A percentile compares a stretch with the other conserved stretches of the same genome.
phyloP scores from a whole-genome alignment of 30 jellyfish, hydroid and myxozoan genomes.

The Mastigias papua region DNA sequence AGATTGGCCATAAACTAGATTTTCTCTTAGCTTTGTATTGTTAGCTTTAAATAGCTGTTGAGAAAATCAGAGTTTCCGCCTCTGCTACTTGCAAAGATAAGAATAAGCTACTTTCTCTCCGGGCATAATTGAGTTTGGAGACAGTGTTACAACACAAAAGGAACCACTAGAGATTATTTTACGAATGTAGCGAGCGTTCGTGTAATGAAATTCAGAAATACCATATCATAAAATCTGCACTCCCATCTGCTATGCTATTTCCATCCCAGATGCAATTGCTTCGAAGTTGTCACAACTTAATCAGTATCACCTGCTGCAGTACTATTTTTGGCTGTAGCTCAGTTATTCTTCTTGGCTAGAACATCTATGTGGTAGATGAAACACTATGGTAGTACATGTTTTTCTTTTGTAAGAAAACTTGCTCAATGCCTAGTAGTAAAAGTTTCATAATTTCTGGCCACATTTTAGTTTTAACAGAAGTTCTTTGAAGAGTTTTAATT shows the following conservation, averaged over 20 bases:
- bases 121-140: conserved; percentile 38
- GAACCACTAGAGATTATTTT: not conserved
- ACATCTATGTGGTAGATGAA: no score
- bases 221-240: not conserved
- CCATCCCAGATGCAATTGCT: not conserved
- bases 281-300: not conserved
- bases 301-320: not conserved
- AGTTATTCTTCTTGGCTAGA: no score
- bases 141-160: not conserved
- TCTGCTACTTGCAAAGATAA: not conserved
- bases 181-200: not conserved
- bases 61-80: not conserved
- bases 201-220: not conserved
- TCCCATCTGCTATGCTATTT: not conserved
- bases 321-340: not conserved
- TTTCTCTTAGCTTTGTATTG: not conserved
- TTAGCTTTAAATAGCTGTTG: not conserved
- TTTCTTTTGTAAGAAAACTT: no score
- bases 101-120: conserved; percentile 14
- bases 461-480: no score
- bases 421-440: no score
- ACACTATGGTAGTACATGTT: no score
- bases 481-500: no score
- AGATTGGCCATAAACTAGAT: not conserved
- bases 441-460: no score